phyloP scores from a whole-genome alignment of 2,113 vertebrate species.

The Dasyurus viverrinus region DNA sequence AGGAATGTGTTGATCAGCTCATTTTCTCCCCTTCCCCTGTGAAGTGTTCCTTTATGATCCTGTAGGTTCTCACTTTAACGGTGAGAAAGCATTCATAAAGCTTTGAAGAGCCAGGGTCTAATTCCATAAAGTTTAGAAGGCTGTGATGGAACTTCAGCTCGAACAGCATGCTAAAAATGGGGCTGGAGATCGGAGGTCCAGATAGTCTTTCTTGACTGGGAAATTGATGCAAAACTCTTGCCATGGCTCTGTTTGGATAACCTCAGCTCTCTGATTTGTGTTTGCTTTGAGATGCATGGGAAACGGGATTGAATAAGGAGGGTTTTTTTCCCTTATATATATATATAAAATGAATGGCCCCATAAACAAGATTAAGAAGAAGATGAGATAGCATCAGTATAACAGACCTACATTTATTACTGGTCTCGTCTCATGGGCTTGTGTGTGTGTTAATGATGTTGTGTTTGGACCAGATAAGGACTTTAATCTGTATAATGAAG shows the following conservation, averaged over 20 bases:
- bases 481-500: slow-evolving; percentile 44
- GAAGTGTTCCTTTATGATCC: background rate
- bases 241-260: background rate
- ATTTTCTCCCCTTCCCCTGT: background rate
- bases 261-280: background rate
- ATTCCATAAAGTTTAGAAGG: background rate
- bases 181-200: background rate
- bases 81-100: background rate
- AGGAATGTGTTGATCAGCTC: background rate
- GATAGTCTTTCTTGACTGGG: background rate
- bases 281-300: background rate
- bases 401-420: background rate
- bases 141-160: background rate
- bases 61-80: background rate
- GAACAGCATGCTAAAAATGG: background rate
- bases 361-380: slow-evolving; percentile 2
- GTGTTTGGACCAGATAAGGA: slow-evolving; percentile 3
- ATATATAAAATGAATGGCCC: background rate
- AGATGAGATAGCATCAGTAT: background rate
- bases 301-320: background rate
- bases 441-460: slow-evolving; percentile 34
- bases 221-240: background rate
- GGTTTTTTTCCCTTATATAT: background rate
- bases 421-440: slow-evolving; percentile 17
- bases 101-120: background rate